Evolutionary conservation across 2,888 invertebrate species (phyloP).

Genomic region (Drosophila atripex): DNA sequence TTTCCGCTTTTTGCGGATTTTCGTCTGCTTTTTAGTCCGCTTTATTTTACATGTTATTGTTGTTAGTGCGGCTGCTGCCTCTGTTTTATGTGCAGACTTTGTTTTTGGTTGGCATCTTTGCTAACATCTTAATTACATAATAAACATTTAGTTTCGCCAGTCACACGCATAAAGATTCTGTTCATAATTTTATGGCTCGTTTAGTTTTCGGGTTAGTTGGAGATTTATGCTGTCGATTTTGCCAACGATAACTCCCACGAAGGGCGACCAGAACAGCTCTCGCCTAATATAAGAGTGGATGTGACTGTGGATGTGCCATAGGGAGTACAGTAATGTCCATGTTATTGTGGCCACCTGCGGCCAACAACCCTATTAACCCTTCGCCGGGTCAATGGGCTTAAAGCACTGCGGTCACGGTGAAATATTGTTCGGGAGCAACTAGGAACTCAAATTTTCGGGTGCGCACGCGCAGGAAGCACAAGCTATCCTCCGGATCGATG

Average conservation of each 20-base stretch:
- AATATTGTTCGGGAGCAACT: conserved; percentile 31
- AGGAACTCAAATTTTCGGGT: conserved; percentile 42
- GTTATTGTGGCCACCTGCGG: background rate
- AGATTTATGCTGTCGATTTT: conserved; percentile 45
- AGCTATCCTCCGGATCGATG: conserved; percentile 28
- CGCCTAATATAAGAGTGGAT: background rate
- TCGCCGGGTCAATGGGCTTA: conserved; percentile 2
- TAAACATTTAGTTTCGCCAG: conserved; percentile 71
- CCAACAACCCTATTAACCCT: background rate
- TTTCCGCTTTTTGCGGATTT: conserved; percentile 76
- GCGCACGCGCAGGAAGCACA: conserved; percentile 37
- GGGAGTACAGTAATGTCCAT: background rate
- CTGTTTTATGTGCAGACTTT: conserved; percentile 55
- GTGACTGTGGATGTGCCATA: background rate
- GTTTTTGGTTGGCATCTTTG: conserved; percentile 58
- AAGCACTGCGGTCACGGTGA: conserved; percentile 34
- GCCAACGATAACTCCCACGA: conserved; percentile 15
- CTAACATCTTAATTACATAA: conserved; percentile 78
- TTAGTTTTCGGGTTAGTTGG: conserved; percentile 65
- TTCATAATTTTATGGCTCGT: conserved; percentile 75
- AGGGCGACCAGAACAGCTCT: conserved; percentile 1
- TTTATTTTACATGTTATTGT: conserved; percentile 24
- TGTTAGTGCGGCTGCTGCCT: conserved; percentile 11
- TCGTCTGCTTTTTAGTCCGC: conserved; percentile 26
- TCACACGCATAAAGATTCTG: conserved; percentile 42